These are phyloP conservation scores for Drosophila erecta DNA, from an alignment of 1,140 invertebrate genomes.

Conservation along the genomic window DNA sequence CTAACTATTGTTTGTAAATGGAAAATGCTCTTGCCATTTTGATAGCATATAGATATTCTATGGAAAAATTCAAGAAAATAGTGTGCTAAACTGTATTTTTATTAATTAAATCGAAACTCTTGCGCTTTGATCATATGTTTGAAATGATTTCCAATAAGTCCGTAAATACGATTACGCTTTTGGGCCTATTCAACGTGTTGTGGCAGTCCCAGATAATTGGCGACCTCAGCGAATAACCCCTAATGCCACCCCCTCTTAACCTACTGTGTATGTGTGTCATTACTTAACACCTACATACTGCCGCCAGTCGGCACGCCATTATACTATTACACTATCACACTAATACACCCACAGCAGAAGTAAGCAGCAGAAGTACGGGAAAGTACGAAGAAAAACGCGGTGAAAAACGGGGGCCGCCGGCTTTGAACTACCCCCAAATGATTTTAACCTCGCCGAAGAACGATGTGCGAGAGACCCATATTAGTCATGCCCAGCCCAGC, in stretches of 20 bases:
- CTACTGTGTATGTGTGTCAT: conserved; percentile 41
- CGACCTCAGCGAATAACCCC: conserved; percentile 59
- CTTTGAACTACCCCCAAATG: conserved; percentile 23
- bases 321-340: conserved; percentile 76
- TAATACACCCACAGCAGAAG: conserved; percentile 57
- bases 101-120: background rate
- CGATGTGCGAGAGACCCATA: conserved; percentile 29
- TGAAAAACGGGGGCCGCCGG: conserved; percentile 4
- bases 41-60: background rate
- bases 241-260: conserved; percentile 22
- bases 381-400: conserved; percentile 8
- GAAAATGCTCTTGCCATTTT: too few species aligned
- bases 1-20: background rate
- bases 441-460: conserved; percentile 12
- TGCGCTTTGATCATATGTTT: background rate
- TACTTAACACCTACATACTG: conserved; percentile 74
- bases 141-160: conserved; percentile 15
- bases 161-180: conserved; percentile 8
- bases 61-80: background rate
- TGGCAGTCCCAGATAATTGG: conserved; percentile 36
- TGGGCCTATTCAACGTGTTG: conserved; percentile 4
- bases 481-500: conserved; percentile 57
- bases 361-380: conserved; percentile 3
- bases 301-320: conserved; percentile 67
- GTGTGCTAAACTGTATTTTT: background rate